Percentiles rank a stretch among this genome's conserved stretches.
These are phyloP conservation scores for Zophobas morio DNA, from an alignment of 1,140 invertebrate species.

Conservation along the genomic window DNA sequence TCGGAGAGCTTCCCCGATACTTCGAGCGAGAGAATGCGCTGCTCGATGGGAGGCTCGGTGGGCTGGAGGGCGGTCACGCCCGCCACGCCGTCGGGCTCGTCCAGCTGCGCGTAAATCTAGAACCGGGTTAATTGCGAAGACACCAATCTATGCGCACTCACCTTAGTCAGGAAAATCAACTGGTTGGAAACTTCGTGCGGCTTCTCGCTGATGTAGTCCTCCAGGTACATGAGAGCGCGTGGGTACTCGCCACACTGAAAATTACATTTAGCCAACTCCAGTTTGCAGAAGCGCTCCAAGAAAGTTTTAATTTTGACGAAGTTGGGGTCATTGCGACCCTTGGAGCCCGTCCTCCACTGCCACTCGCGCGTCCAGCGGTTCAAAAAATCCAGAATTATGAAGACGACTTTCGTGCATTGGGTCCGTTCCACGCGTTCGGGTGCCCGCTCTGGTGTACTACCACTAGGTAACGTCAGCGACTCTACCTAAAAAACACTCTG, in stretches of 20 bases:
- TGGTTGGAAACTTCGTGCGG: constrained; percentile 74
- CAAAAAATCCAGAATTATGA: constrained; percentile 80
- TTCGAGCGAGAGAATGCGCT: constrained; percentile 81
- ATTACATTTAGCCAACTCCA: constrained; percentile 78
- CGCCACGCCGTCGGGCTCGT: constrained; percentile 84
- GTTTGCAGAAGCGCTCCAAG: constrained; percentile 74
- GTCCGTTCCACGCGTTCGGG: constrained; percentile 63
- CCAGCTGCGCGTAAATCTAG: constrained; percentile 80
- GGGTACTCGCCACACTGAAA: constrained; percentile 82
- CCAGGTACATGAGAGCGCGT: constrained; percentile 81
- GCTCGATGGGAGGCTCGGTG: constrained; percentile 77
- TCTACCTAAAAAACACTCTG: no score
- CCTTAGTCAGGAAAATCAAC: constrained; percentile 75
- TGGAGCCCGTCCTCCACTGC: constrained; percentile 63
- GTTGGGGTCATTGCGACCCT: constrained; percentile 56
- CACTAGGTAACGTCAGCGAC: no score
- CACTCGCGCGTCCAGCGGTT: constrained; percentile 81
- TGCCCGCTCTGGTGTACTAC: neutral
- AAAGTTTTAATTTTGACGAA: constrained; percentile 68
- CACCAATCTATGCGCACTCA: constrained; percentile 47
- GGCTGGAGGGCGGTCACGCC: constrained; percentile 77
- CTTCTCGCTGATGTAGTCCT: constrained; percentile 77
- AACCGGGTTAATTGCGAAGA: no score
- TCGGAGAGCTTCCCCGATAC: constrained; percentile 82
- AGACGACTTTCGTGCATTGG: constrained; percentile 77